These are phyloP conservation scores for Lagria hirta DNA, from an alignment of 2,888 invertebrate species.

Conservation along the genomic window DNA sequence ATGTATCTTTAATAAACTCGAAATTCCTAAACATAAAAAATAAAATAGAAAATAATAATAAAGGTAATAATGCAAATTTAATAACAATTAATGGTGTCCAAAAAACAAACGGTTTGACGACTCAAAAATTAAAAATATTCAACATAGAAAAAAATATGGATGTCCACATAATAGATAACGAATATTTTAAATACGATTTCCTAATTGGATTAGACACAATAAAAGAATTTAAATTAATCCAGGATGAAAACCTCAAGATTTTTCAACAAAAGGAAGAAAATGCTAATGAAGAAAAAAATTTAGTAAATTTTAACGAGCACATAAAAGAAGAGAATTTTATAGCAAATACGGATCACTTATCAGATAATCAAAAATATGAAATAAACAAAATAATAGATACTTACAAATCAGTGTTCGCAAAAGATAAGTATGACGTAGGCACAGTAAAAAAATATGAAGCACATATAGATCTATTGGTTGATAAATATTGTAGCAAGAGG, in stretches of 20 bases:
- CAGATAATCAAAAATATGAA: neutral
- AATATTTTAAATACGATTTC: slow-evolving; percentile 5
- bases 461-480: neutral
- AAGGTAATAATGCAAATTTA: neutral
- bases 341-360: neutral
- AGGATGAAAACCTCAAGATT: slow-evolving; percentile 1
- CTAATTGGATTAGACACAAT: slow-evolving; percentile 3
- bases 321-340: neutral
- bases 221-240: slow-evolving; percentile 4
- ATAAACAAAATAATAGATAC: neutral
- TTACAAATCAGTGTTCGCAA: neutral
- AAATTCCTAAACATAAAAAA: slow-evolving; percentile 26
- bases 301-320: neutral
- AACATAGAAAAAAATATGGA: slow-evolving; percentile 1
- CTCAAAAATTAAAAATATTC: slow-evolving; percentile 2
- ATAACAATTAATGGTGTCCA: slow-evolving; percentile 4
- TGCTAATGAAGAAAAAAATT: slow-evolving; percentile 1
- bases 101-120: slow-evolving; percentile 1
- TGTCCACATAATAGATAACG: slow-evolving; percentile 1
- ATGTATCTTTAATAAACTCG: slow-evolving; percentile 29
- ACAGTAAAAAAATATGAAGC: neutral
- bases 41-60: slow-evolving; percentile 2
- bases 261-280: neutral
- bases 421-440: neutral
- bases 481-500: neutral